Evolutionary conservation across 2,888 invertebrate species (phyloP).

Genomic region (Sphaerophoria taeniata): DNA sequence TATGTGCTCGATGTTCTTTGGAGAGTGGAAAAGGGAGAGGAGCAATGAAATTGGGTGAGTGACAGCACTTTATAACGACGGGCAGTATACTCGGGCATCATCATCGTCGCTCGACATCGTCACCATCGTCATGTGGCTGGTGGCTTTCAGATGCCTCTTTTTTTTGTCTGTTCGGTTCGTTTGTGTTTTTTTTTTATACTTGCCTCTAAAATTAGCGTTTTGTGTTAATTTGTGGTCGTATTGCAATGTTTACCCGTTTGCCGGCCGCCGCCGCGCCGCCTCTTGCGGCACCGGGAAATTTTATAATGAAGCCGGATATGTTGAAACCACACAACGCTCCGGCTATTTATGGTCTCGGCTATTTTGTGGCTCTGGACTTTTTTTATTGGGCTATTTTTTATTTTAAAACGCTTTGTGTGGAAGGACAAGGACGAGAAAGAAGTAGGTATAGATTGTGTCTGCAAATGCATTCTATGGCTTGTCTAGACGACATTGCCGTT

Average conservation of each 20-base stretch:
- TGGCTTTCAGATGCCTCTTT: conserved; percentile 7
- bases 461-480: not conserved
- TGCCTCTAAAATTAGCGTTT: conserved; percentile 47
- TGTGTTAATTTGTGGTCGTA: conserved; percentile 67
- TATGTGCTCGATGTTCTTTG: not conserved
- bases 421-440: conserved; percentile 33
- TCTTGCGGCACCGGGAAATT: too few relatives aligned
- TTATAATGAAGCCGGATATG: conserved; percentile 46
- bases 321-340: conserved; percentile 47
- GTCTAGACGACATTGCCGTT: conserved; percentile 45
- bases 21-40: not conserved
- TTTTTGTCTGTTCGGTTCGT: not conserved
- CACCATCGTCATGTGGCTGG: conserved; percentile 4
- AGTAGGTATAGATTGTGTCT: conserved; percentile 33
- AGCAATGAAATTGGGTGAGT: conserved; percentile 46
- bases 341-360: conserved; percentile 6
- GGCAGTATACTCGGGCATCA: not conserved
- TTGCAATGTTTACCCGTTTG: conserved; percentile 42
- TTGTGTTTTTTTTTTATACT: conserved; percentile 17
- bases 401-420: not conserved
- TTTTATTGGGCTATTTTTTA: not conserved
- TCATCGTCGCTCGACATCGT: not conserved
- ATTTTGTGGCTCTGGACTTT: not conserved
- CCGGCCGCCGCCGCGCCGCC: not conserved
- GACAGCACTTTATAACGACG: conserved; percentile 33